These are phyloP conservation scores for Pseudotriccus pelzelni DNA, from an alignment of 2,797 vertebrate genomes.

Conservation along the genomic window DNA sequence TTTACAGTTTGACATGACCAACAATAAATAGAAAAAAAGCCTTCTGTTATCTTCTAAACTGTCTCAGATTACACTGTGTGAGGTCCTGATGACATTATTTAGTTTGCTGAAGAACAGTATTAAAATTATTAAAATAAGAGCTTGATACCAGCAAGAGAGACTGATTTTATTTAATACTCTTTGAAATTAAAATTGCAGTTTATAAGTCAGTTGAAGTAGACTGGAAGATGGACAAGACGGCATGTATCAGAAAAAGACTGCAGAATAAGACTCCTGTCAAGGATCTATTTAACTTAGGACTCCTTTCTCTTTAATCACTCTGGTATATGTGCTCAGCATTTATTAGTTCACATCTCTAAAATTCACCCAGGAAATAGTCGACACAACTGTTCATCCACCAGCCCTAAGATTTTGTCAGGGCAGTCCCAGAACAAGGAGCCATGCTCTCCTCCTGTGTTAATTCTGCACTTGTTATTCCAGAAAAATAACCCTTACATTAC, in stretches of 20 bases:
- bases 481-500: not conserved
- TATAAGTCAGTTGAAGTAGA: not conserved
- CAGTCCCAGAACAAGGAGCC: not conserved
- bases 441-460: not conserved
- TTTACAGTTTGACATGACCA: not conserved
- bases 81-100: not conserved
- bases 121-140: not conserved
- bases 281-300: not conserved
- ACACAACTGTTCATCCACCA: not conserved
- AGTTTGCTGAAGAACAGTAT: not conserved
- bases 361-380: not conserved
- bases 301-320: not conserved
- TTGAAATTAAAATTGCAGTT: not conserved
- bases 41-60: not conserved
- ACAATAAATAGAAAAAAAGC: not conserved
- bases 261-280: not conserved
- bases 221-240: not conserved
- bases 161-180: not conserved
- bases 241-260: not conserved
- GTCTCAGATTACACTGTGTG: not conserved
- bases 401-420: not conserved
- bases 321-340: not conserved
- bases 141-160: not conserved
- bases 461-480: not conserved
- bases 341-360: not conserved